phyloP scores from a whole-genome alignment of 1,140 invertebrate genomes.

The Aphidius gifuensis region DNA sequence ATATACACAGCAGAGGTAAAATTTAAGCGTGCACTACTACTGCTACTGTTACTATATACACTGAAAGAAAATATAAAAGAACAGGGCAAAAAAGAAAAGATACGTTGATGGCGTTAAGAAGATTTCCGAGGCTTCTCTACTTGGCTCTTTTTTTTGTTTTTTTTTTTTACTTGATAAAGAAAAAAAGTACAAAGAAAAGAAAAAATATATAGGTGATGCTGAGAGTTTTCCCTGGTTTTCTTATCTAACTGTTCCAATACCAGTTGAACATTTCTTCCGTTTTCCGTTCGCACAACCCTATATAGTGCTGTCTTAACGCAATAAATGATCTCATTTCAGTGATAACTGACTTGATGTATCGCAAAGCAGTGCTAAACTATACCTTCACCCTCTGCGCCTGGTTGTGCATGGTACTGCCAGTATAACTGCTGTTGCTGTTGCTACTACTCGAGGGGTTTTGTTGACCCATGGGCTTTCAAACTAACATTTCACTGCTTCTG shows the following conservation, averaged over 20 bases:
- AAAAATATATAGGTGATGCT: slow-evolving; percentile 9
- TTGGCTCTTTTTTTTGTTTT: too few relatives aligned
- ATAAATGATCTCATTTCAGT: slow-evolving; percentile 49
- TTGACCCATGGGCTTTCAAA: background rate
- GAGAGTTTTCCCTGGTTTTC: slow-evolving; percentile 29
- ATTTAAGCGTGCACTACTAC: too few relatives aligned
- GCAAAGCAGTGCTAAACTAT: slow-evolving; percentile 12
- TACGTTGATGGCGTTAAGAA: too few relatives aligned
- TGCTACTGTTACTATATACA: too few relatives aligned
- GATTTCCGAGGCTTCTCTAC: too few relatives aligned
- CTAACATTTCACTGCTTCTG: too few relatives aligned
- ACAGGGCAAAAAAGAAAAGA: too few relatives aligned
- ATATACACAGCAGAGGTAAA: too few relatives aligned
- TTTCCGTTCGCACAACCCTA: slow-evolving; percentile 30
- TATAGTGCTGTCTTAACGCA: slow-evolving; percentile 38
- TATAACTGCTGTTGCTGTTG: slow-evolving; percentile 5
- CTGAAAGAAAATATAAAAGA: too few relatives aligned
- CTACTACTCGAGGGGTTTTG: slow-evolving; percentile 10
- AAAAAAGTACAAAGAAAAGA: too few relatives aligned
- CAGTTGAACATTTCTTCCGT: slow-evolving; percentile 29
- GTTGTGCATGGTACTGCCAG: slow-evolving; percentile 8
- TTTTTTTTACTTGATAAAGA: too few relatives aligned
- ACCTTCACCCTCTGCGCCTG: background rate
- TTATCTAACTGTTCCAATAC: slow-evolving; percentile 48
- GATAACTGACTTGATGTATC: slow-evolving; percentile 51